Percentiles rank a stretch among this genome's conserved stretches.
Evolutionary conservation across 2,888 invertebrate genomes (phyloP).

Genomic region (Augiades crinisus): DNA sequence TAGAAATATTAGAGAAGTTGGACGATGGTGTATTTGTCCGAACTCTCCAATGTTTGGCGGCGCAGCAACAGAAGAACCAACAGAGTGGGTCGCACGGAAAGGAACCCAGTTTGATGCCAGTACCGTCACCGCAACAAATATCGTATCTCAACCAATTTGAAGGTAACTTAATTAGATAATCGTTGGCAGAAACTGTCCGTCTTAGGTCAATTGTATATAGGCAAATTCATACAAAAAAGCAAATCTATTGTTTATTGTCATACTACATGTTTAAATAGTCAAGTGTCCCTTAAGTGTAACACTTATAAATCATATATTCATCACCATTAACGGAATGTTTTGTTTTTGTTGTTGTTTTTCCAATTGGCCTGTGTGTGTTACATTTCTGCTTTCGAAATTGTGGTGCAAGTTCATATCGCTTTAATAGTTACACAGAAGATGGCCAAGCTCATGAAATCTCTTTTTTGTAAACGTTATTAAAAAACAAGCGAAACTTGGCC

Average conservation of each 20-base stretch:
- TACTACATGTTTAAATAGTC: no score
- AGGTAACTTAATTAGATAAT: constrained; percentile 74
- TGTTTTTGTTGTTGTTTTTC: not conserved
- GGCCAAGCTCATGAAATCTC: constrained; percentile 7
- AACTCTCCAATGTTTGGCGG: constrained; percentile 78
- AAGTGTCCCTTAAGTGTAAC: no score
- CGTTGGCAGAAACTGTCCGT: constrained; percentile 42
- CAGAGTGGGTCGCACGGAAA: constrained; percentile 77
- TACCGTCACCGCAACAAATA: constrained; percentile 97
- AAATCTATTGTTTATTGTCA: no score
- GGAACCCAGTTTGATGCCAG: constrained; percentile 96
- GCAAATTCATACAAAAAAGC: no score
- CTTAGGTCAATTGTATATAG: constrained; percentile 7
- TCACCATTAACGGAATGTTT: not conserved
- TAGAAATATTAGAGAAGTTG: constrained; percentile 77
- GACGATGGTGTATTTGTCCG: constrained; percentile 80
- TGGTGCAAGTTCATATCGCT: constrained; percentile 32
- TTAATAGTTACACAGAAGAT: constrained; percentile 27
- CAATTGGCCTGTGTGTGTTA: constrained; percentile 14
- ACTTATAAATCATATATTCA: no score
- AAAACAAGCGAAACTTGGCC: constrained; percentile 8
- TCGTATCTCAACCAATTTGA: constrained; percentile 97
- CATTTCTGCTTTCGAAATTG: constrained; percentile 32
- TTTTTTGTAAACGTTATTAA: not conserved
- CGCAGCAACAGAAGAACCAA: constrained; percentile 76